Conservation (phyloP, 2,113 vertebrate species). For the Stigmatopora argus region DNA sequence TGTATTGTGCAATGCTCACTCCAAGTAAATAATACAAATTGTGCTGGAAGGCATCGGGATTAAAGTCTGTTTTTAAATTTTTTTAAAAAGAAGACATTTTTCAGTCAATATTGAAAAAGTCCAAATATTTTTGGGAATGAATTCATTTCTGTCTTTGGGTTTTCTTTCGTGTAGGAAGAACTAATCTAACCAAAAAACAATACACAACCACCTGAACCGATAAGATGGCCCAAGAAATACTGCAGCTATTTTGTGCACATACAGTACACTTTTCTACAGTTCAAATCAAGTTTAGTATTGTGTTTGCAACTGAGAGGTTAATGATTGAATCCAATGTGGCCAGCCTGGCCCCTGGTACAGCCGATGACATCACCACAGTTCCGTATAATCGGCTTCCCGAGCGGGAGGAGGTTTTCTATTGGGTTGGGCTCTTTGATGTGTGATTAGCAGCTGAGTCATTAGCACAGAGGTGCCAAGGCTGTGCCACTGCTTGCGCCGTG, state of each 20-base stretch:
- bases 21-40: no score
- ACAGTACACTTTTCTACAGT: neutral
- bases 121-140: neutral
- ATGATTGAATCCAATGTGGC: slow-evolving; percentile 12
- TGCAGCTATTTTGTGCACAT: neutral
- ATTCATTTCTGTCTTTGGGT: neutral
- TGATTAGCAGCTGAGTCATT: slow-evolving; percentile 52
- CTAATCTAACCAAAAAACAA: neutral
- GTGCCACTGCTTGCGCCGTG: slow-evolving; percentile 30
- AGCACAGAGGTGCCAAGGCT: slow-evolving; percentile 15
- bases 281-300: slow-evolving; percentile 1
- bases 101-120: neutral
- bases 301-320: slow-evolving; percentile 4
- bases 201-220: neutral
- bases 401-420: slow-evolving; percentile 30
- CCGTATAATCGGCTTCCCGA: slow-evolving; percentile 37
- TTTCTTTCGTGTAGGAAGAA: neutral
- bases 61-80: neutral
- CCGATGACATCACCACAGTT: slow-evolving; percentile 45
- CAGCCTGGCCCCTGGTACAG: slow-evolving; percentile 14
- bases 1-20: no score
- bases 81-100: neutral
- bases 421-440: slow-evolving; percentile 37
- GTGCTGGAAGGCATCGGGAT: no score
- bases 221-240: neutral